Conservation (phyloP, 2,888 invertebrate genomes). For the Platycheirus rosarum region DNA sequence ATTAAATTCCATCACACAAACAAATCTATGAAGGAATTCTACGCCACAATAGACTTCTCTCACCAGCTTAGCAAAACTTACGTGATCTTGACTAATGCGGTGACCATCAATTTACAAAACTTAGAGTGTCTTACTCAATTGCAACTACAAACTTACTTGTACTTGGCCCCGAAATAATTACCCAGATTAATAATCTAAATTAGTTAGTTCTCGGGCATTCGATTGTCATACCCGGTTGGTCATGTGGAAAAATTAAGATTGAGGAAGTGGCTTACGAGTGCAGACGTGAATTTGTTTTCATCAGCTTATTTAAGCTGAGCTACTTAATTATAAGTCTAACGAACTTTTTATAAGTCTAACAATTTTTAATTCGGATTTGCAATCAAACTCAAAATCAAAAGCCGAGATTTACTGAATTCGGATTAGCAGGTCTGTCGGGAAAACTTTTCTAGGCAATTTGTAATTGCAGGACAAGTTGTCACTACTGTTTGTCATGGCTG, state of each 20-base stretch:
- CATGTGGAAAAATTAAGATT: constrained; percentile 54
- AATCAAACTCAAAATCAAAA: constrained; percentile 29
- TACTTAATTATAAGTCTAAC: constrained; percentile 15
- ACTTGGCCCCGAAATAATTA: constrained; percentile 49
- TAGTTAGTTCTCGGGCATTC: constrained; percentile 30
- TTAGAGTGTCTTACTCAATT: constrained; percentile 23
- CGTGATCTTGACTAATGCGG: constrained; percentile 28
- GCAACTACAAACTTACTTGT: constrained; percentile 11
- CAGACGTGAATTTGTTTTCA: constrained; percentile 12
- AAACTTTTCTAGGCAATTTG: constrained; percentile 41
- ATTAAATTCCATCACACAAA: background rate
- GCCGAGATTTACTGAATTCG: constrained; percentile 28
- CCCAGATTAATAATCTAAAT: constrained; percentile 55
- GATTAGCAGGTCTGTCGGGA: constrained; percentile 52
- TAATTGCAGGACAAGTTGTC: constrained; percentile 35
- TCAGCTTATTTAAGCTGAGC: background rate
- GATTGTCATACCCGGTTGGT: constrained; percentile 33
- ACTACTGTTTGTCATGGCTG: constrained; percentile 4
- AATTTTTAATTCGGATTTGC: too few relatives aligned
- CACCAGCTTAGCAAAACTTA: background rate
- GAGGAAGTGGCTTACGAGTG: constrained; percentile 40
- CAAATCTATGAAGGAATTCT: background rate
- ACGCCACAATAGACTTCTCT: background rate
- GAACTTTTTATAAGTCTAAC: constrained; percentile 1
- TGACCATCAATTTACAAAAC: constrained; percentile 29